Base-by-base conservation (phyloP, 2,888 invertebrate genomes). In the Sarcophaga subvicina region DNA sequence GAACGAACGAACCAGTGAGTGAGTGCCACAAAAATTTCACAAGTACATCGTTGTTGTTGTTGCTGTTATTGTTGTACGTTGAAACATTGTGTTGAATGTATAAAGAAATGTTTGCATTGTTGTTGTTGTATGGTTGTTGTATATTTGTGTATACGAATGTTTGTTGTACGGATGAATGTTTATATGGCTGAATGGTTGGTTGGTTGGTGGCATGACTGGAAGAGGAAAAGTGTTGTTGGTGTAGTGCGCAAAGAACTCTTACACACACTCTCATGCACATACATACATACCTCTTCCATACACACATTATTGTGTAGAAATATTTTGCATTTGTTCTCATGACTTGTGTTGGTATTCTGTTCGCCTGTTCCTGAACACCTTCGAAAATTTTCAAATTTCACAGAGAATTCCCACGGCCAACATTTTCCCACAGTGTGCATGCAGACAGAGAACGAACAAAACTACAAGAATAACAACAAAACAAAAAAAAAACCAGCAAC, bases 351-450 rank as follows among this genome's bases (percentile, higher is more conserved):
- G 63, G 64, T 70, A 63, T 91, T 90, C 92, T 93, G 93, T 80
- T 91, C 89, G 92, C 93, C 93, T 92, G 91, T 90, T 92, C 90
- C 85, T 84, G 90, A 91, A 92, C 93, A 93, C 93, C 93, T 93
- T 90, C 90, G 91, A 91, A 92, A 91, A 91, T 91, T 90, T 93
- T 92, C 90, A 93, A 93, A 93, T 93, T 93, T 92, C 91, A 92
- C 90, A 92, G 92, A 92, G 93, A 93, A 93, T 93, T 93, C 93
- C 93, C 93, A 93, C 93, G 93, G 92, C 92, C 91, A 91, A 91
- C 92, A 92, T 93, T 92, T 93, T 93, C 93, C 93, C 93, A 93
- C 93, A 92, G 91, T 91, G 90, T 90, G 89, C 80, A 83, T 80
- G 80, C 66, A 76, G 73, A 54, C 62, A 54, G 54, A 14, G 37